Percentiles rank a stretch among this genome's conserved stretches.
Conservation (phyloP, 2,113 vertebrate species). For the Cervus canadensis region DNA sequence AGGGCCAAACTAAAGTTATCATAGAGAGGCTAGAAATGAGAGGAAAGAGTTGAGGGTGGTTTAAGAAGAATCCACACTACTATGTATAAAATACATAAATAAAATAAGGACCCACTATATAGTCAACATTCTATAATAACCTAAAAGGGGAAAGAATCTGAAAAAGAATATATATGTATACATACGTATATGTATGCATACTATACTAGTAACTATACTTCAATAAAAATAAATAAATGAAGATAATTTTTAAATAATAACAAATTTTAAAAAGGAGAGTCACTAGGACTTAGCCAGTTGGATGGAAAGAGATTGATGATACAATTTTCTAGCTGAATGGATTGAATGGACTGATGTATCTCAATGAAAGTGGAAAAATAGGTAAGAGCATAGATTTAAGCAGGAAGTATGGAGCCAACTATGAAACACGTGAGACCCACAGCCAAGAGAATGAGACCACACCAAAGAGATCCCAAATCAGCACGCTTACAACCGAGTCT, state of each 20-base stretch:
- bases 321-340: slow-evolving; percentile 22
- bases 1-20: neutral
- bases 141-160: neutral
- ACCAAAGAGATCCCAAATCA: slow-evolving; percentile 6
- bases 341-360: slow-evolving; percentile 1
- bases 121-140: neutral
- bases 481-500: neutral
- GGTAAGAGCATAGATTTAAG: slow-evolving; percentile 46
- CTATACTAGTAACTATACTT: neutral
- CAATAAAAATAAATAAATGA: neutral
- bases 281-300: neutral
- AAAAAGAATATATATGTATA: neutral
- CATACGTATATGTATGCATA: neutral
- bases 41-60: neutral
- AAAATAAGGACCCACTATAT: neutral
- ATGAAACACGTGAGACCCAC: slow-evolving; percentile 2
- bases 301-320: neutral
- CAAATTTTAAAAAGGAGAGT: neutral
- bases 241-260: neutral
- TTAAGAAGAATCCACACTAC: neutral
- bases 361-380: slow-evolving; percentile 25
- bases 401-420: slow-evolving; percentile 30
- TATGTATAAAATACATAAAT: neutral
- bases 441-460: neutral
- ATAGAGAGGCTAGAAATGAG: neutral